phyloP scores from a whole-genome alignment of 1,140 invertebrate species.

The Centruroides vittatus region DNA sequence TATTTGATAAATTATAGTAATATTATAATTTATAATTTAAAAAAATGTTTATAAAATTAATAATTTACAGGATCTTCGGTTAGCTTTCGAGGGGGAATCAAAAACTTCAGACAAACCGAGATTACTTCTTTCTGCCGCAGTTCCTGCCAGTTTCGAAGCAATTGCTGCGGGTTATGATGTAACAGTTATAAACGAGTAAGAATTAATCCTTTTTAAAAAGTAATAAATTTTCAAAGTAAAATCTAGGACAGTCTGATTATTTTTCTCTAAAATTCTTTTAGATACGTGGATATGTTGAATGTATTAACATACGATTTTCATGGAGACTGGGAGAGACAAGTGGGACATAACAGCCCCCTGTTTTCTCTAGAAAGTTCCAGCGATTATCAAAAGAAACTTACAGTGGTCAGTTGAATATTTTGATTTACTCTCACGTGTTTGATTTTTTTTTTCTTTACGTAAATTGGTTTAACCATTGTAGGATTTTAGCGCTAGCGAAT shows the following conservation, averaged over 20 bases:
- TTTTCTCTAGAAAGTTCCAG: slow-evolving; percentile 76
- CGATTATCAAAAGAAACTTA: slow-evolving; percentile 27
- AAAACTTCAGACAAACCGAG: slow-evolving; percentile 56
- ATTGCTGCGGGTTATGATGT: slow-evolving; percentile 80
- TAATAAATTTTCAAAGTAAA: no score
- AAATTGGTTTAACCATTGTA: slow-evolving; percentile 19
- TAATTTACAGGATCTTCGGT: slow-evolving; percentile 50
- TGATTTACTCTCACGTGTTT: neutral
- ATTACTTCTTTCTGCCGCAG: slow-evolving; percentile 72
- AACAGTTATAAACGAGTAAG: slow-evolving; percentile 79
- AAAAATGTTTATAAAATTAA: no score
- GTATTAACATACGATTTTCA: slow-evolving; percentile 94
- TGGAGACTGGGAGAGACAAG: slow-evolving; percentile 79
- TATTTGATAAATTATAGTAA: slow-evolving; percentile 2
- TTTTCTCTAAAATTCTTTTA: slow-evolving; percentile 2
- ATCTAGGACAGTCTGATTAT: no score
- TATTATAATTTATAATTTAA: no score
- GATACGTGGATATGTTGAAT: slow-evolving; percentile 69
- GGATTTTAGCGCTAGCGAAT: slow-evolving; percentile 81
- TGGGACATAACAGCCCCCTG: slow-evolving; percentile 82
- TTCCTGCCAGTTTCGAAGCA: slow-evolving; percentile 81
- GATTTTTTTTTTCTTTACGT: neutral
- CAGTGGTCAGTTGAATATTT: slow-evolving; percentile 17
- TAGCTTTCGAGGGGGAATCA: slow-evolving; percentile 80
- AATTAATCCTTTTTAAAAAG: no score